These are phyloP conservation scores for Garra rufa DNA, from an alignment of 2,113 vertebrate species.

Conservation along the genomic window DNA sequence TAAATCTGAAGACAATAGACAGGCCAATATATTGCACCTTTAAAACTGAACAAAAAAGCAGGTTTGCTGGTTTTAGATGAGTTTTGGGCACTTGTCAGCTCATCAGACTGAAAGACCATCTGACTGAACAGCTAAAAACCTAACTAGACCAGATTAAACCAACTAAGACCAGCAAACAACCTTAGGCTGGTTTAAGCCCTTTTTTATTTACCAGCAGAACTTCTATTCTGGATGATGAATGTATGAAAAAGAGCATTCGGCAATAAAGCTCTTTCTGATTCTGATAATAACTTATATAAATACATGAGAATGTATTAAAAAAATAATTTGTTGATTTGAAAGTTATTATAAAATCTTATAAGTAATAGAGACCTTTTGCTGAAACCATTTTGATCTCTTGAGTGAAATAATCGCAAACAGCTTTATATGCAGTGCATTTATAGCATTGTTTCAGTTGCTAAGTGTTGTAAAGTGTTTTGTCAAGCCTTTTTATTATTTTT, in stretches of 20 bases:
- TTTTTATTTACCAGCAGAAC: too few species aligned
- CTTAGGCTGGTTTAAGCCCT: too few species aligned
- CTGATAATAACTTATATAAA: too few species aligned
- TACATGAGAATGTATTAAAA: background rate
- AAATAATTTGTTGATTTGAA: background rate
- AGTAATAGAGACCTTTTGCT: background rate
- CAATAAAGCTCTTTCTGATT: too few species aligned
- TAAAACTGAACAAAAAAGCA: background rate
- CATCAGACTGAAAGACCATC: background rate
- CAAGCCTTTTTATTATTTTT: background rate
- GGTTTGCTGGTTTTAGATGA: background rate
- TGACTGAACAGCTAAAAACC: background rate
- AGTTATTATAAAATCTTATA: background rate
- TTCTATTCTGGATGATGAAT: too few species aligned
- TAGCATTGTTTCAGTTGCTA: background rate
- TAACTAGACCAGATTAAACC: background rate
- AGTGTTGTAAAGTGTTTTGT: background rate
- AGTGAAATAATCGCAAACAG: background rate
- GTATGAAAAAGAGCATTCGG: too few species aligned
- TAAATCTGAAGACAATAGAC: background rate
- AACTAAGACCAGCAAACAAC: too few species aligned
- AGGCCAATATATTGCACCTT: background rate
- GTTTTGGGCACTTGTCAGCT: background rate
- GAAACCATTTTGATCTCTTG: background rate
- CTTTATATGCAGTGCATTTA: background rate